phyloP scores from a whole-genome alignment of 1,140 invertebrate genomes.

The Gyrodactylus salaris region DNA sequence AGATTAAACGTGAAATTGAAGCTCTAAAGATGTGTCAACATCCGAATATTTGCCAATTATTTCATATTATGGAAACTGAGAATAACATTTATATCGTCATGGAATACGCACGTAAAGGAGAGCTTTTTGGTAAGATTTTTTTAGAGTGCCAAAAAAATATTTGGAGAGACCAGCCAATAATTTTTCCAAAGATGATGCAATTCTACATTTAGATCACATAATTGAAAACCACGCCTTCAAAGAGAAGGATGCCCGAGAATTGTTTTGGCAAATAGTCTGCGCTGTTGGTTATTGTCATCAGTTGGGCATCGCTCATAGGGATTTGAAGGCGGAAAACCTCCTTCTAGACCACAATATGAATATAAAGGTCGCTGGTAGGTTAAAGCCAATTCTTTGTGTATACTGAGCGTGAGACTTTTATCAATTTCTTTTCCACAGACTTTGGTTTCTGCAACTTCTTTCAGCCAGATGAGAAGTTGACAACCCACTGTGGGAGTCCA shows the following conservation, averaged over 20 bases:
- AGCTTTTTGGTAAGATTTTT: constrained; percentile 10
- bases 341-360: constrained; percentile 63
- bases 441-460: constrained; percentile 89
- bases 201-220: constrained; percentile 4
- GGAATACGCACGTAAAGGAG: constrained; percentile 14
- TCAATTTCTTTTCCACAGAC: no score
- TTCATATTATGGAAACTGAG: constrained; percentile 18
- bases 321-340: constrained; percentile 76
- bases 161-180: no score
- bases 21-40: constrained; percentile 70
- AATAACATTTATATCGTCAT: constrained; percentile 17
- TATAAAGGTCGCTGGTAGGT: constrained; percentile 82
- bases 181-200: no score
- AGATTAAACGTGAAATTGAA: constrained; percentile 69
- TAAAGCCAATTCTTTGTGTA: no score
- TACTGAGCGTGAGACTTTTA: no score
- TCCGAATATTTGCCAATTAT: constrained; percentile 15
- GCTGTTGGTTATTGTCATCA: constrained; percentile 78
- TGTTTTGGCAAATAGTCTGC: constrained; percentile 41
- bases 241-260: constrained; percentile 4
- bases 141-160: no score
- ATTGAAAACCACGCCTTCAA: not conserved
- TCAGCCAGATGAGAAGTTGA: constrained; percentile 36
- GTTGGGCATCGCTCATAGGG: constrained; percentile 60
- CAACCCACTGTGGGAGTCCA: constrained; percentile 78